Base-by-base conservation (phyloP, 2,888 invertebrate species). In the Steinernema hermaphroditum region DNA sequence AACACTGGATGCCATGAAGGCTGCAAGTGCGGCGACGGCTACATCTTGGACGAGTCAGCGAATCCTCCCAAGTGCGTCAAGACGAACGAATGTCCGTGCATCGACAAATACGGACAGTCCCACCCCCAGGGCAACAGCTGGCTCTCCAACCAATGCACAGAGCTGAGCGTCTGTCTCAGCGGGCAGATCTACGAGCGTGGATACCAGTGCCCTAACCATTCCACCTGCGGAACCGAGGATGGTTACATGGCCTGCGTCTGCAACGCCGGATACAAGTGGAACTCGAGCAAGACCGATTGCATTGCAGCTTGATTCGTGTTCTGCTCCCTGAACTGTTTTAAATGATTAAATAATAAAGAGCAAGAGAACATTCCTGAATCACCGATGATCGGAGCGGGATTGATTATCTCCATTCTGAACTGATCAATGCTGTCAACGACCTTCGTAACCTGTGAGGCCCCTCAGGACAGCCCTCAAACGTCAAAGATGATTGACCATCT, bases 201-300 rank as follows among this genome's bases (percentile, higher is more conserved):
- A 8, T 19, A 49, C 19, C 12, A 49, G 49, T 49, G 49, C 49
- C 12, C 49, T 19, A 19, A 9, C 49, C 12, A 49, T 19, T 49
- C 49, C 14, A 49, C 6, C 12, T 49, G 49, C 19, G 49, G 49
- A 49, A 49, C 49, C 19, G 49, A 49, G 19, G 49, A 8, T n/a
- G 12, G 19, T 6, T n/a, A 49, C 49, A 6, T n/a, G 49, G 49
- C 49, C 49, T 49, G 49, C 49, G 19, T 49, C 49, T 49, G 49
- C 49, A n/a, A 49, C 19, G 49, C 49, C 19, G 49, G 49, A 49
- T 49, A n/a, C 49, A 49, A 49, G 49, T 49, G 49, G 49, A 49
- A 49, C 49, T 6, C 49, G 9, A 6, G 19, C 6, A 49, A 49
- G 49, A 49, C 49, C 19, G 49, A 49, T 6, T 49, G 49, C 49